Conservation (phyloP, 64 coral and sea anemone genomes). For the Stichodactyla helianthus region DNA sequence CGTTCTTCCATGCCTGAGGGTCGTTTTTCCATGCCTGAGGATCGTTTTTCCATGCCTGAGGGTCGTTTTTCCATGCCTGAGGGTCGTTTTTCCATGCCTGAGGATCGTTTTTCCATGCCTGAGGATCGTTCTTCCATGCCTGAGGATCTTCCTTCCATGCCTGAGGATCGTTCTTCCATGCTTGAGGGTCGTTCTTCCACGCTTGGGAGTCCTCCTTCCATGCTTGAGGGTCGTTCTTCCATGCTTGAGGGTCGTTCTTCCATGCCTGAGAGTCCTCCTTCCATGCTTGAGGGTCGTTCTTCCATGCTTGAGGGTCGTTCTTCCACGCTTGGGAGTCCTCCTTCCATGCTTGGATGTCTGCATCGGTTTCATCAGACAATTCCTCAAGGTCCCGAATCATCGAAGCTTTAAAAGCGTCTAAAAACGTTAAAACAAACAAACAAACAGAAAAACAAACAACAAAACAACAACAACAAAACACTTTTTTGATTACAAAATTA, state of each 20-base stretch:
- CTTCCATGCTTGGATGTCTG: background rate
- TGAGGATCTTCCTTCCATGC: background rate
- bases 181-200: constrained; percentile 6
- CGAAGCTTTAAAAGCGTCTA: background rate
- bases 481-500: too few relatives aligned
- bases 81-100: background rate
- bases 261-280: background rate
- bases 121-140: background rate
- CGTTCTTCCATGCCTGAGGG: background rate
- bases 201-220: constrained; percentile 5
- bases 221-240: constrained; percentile 10
- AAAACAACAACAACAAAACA: background rate
- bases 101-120: background rate
- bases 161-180: background rate
- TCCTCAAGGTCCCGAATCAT: background rate
- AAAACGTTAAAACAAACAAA: background rate
- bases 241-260: background rate
- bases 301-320: background rate
- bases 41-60: background rate
- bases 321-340: constrained; percentile 2
- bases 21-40: background rate
- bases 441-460: background rate
- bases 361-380: background rate
- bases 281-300: constrained; percentile 7
- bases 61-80: background rate